Conservation (phyloP, 1,140 invertebrate species). For the Odontomachus brunneus region DNA sequence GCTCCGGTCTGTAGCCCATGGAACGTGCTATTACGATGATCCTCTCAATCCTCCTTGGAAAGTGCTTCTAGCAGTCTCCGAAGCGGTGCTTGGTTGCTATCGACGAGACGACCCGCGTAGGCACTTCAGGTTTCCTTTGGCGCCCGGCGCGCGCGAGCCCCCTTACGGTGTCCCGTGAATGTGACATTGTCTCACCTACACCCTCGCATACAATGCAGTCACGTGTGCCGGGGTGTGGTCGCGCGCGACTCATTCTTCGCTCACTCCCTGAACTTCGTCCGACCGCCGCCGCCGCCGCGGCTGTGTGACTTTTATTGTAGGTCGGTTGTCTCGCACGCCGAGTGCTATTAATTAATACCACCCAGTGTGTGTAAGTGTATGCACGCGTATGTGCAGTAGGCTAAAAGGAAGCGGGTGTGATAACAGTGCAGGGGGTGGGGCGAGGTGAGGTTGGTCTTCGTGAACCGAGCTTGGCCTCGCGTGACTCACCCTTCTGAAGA, state of each 20-base stretch:
- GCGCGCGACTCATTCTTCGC: constrained; percentile 46
- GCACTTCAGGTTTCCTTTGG: constrained; percentile 5
- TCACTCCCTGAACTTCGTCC: constrained; percentile 40
- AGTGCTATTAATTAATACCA: constrained; percentile 68
- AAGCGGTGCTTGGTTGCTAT: constrained; percentile 25
- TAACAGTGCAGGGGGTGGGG: background rate
- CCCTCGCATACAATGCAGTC: constrained; percentile 48
- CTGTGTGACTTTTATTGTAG: constrained; percentile 52
- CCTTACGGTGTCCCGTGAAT: constrained; percentile 68
- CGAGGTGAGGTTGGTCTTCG: constrained; percentile 10
- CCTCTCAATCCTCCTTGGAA: background rate
- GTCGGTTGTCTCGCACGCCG: constrained; percentile 5
- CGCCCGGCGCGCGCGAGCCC: constrained; percentile 4
- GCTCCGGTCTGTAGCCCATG: background rate
- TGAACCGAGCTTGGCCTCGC: constrained; percentile 54
- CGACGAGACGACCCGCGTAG: constrained; percentile 2
- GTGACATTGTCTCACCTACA: constrained; percentile 74
- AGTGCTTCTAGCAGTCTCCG: background rate
- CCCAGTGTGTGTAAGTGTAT: constrained; percentile 1
- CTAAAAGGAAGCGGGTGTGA: background rate
- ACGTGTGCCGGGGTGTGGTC: constrained; percentile 58
- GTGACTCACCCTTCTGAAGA: constrained; percentile 58
- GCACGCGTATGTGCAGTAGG: background rate
- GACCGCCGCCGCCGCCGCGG: background rate
- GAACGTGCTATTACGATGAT: background rate